Base-by-base conservation (phyloP, 1,140 invertebrate species). In the Scaptomyza montana region DNA sequence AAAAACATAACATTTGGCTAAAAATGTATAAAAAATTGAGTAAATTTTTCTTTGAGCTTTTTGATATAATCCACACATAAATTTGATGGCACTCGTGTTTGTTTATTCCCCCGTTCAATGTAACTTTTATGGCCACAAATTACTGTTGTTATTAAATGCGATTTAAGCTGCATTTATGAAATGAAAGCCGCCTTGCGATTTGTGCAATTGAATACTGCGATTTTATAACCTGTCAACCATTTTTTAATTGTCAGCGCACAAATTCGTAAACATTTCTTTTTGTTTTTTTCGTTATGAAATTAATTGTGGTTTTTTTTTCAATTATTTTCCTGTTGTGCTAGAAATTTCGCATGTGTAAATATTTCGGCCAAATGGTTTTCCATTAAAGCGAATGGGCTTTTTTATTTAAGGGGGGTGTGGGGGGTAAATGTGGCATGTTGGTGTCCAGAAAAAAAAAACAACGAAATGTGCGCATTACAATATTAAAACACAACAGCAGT, bases 161-260 rank as follows among this genome's bases (percentile, higher is more conserved):
- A 87, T 86, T 86, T 87, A 86, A 86, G 70, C 82, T 78, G 71
- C 59, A 73, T 84, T 84, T 70, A 72, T 80, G 84, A 73, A 84
- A 87, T 86, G 78, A 82, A 65, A 75, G 72, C 41, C 30, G 25
- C 28, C 36, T 72, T 76, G 46, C 62, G 25, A 75, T 73, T 80
- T 80, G 59, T 73, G 55, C 64, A 74, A 67, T 70, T 82, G 57
- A 67, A 53, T 46, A 45, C 63, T 19, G 21, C 33, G n/a, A 61
- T 60, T 46, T 50, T 12, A 70, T 66, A 75, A 67, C 60, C 60
- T 43, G 45, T 68, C 19, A 51, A 69, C 45, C 33, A 55, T 66
- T 80, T 85, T 80, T 78, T 81, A 78, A 80, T 77, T 85, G 77
- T 70, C 70, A 25, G 39, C 36, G n/a, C 46, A 80, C 10, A 9